Conservation (phyloP, 2,113 vertebrate species). For the Ardeotis arabs region DNA sequence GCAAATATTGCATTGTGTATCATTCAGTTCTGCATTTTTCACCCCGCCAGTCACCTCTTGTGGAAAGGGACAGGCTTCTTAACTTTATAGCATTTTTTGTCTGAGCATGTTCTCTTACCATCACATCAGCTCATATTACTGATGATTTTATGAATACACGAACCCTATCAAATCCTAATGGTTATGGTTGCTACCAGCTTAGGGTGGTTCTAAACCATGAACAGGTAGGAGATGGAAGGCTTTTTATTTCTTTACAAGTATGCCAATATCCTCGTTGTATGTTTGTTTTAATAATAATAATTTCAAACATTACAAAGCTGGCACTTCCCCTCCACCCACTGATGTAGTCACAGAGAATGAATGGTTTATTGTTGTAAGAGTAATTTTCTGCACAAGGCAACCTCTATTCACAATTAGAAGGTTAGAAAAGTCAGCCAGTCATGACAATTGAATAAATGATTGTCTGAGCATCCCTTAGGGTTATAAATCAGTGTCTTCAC, state of each 20-base stretch:
- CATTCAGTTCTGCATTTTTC: background rate
- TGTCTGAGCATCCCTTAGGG: background rate
- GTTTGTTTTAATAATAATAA: constrained; percentile 24
- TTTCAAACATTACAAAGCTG: constrained; percentile 29
- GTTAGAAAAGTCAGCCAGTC: constrained; percentile 42
- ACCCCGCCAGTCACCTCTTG: background rate
- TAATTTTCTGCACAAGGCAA: constrained; percentile 39
- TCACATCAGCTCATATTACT: background rate
- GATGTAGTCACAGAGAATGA: constrained; percentile 54
- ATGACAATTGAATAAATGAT: constrained; percentile 37
- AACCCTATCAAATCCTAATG: background rate
- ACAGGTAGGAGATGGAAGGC: background rate
- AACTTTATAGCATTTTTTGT: background rate
- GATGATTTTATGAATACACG: background rate
- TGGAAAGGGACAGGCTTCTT: background rate
- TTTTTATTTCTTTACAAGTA: constrained; percentile 15
- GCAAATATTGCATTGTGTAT: background rate
- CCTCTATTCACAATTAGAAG: constrained; percentile 30
- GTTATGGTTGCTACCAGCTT: background rate
- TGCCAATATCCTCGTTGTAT: background rate
- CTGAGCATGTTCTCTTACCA: background rate
- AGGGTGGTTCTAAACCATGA: background rate
- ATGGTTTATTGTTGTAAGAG: constrained; percentile 56
- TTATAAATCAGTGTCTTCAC: background rate
- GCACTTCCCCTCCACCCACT: constrained; percentile 36